Evolutionary conservation across 2,113 vertebrate genomes (phyloP), one percentile per base, ranked within the genome.

Genomic region (Fulmarus glacialis): DNA sequence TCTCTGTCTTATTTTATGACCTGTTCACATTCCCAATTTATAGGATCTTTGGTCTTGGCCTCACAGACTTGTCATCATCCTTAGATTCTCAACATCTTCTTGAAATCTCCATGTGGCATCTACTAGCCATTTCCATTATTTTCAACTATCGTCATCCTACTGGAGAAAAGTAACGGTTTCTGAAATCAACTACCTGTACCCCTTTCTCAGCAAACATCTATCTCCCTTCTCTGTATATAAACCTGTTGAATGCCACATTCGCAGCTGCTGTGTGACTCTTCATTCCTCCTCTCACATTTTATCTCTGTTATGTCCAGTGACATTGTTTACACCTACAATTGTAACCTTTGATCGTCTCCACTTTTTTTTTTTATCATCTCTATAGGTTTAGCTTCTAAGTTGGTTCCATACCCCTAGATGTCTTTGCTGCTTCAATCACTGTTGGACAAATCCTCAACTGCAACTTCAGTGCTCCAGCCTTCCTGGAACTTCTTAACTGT

Each of bases 51-150:
- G 0, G 14, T 89, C n/a, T 67, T 87, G 52, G 14, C 20, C 43
- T 79, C 11, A 60, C 0, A 0, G 22, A 14, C 16, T 43, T 89
- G 11, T 62, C 0, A 0, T 62, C 29, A 43, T 45, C 30, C 15
- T 32, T 30, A 66, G 11, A 53, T 70, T 91, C 50, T 87, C 23
- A 43, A 8, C 21, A 40, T 60, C 23, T 63, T 85, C n/a, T 71
- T 66, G 70, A 87, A 85, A 86, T 53, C 11, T 89, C 55, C 18
- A 22, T 23, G 40, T 68, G 38, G 5, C 20, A 32, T 82, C 56
- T 63, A 38, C 27, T 50, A 55, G 17, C 6, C 23, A 20, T 72
- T 75, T 83, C 7, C 14, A 42, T 72, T 67, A 56, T 40, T 94
- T 90, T 74, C 20, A 40, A 5, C 70, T 55, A 22, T 52, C 23